Evolutionary conservation across 92 coral and sea anemone genomes (phyloP), one percentile per base, ranked within the genome.

Genomic region (Nematostella vectensis): DNA sequence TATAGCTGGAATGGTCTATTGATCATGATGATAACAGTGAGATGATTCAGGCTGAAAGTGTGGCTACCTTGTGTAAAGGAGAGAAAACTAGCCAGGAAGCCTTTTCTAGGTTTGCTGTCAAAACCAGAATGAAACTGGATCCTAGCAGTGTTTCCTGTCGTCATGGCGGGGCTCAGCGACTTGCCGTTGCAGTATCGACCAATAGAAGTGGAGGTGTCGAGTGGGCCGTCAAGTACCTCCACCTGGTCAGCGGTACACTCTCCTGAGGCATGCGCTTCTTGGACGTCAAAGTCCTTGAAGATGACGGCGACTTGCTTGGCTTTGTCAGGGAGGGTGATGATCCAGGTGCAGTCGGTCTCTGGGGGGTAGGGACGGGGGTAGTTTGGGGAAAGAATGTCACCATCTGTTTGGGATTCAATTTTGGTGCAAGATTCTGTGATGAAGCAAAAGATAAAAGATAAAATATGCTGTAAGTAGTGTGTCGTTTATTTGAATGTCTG

Each of bases 331-430:
- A 55, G 63, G 6, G 57, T 47, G 42, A 79, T 55, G 8, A 79
- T 61, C 85, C 85, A 79, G 1, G 80, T 61, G 39, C 85, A 72
- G 50, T 79, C 70, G 29, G 54, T 62, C 29, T 71, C 71, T 16
- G 28, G 15, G n/a, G 85, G 80, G 62, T 79, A 79, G 22, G 29
- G 55, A 13, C 4, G 31, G 25, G 85, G 85, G 62, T 59, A 58
- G 28, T 65, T 58, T 33, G 75, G 71, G 26, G 75, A 63, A 22
- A 42, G 56, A 40, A 79, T 33, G 31, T 57, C 54, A 0, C 71
- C 77, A 1, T 33, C 55, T 25, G 71, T 45, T 45, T 45, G 51
- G 51, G 51, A 45, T 10, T 8, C 42, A 8, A 36, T 36, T 36
- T 15, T 36, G 15, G 42, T 36, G 42, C 42, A 36, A 36, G 15